These are phyloP conservation scores for Tinea pellionella DNA, from an alignment of 2,888 invertebrate genomes.

Conservation along the genomic window DNA sequence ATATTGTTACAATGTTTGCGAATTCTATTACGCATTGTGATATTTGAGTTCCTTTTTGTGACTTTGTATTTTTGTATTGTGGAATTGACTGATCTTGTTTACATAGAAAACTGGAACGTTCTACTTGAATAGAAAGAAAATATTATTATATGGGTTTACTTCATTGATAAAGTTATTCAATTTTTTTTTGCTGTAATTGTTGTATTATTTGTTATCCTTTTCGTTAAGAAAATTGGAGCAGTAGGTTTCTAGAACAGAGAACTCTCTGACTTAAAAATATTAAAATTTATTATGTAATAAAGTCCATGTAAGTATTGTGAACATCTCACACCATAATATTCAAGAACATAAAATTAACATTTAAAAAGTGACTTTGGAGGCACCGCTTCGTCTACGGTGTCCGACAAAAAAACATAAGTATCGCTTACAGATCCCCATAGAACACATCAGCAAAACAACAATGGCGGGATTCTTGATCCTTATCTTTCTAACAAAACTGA, in stretches of 20 bases:
- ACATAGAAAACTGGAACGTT: slow-evolving; percentile 14
- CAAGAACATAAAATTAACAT: slow-evolving; percentile 69
- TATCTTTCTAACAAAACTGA: slow-evolving; percentile 12
- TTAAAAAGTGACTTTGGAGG: slow-evolving; percentile 64
- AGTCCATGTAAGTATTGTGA: not conserved
- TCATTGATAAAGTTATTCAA: not conserved
- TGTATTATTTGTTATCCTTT: not conserved
- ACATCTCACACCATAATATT: slow-evolving; percentile 22
- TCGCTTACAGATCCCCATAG: slow-evolving; percentile 51
- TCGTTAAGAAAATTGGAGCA: too few species aligned
- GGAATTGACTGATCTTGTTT: slow-evolving; percentile 49
- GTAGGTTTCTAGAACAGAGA: too few species aligned
- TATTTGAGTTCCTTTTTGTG: slow-evolving; percentile 37
- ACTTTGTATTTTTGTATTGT: slow-evolving; percentile 47
- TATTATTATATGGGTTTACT: slow-evolving; percentile 7
- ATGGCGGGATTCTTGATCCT: slow-evolving; percentile 19
- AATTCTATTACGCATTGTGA: slow-evolving; percentile 64
- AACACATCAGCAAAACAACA: slow-evolving; percentile 27
- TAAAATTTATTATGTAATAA: not conserved
- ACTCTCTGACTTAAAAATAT: not conserved
- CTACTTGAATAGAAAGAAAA: slow-evolving; percentile 4
- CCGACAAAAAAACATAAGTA: slow-evolving; percentile 56
- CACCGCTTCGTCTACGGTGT: slow-evolving; percentile 62
- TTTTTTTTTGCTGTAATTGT: not conserved
- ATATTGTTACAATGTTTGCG: slow-evolving; percentile 65